phyloP scores from a whole-genome alignment of 2,888 invertebrate genomes.

The Alloplasta piceator region DNA sequence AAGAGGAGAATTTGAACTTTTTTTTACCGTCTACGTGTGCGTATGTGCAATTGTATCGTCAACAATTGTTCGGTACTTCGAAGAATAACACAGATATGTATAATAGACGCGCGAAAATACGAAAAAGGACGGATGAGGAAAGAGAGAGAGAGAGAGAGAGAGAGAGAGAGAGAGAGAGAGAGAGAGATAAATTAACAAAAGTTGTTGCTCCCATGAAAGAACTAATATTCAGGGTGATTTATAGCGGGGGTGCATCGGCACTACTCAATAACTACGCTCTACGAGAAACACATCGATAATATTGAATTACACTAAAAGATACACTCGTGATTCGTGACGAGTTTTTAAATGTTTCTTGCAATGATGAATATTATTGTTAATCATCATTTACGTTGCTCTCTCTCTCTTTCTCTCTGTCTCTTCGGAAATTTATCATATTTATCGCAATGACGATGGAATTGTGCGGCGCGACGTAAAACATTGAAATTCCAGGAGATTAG shows the following conservation, averaged over 20 bases:
- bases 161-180: slow-evolving; percentile 44
- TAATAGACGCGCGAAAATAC: slow-evolving; percentile 22
- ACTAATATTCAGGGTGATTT: slow-evolving; percentile 74
- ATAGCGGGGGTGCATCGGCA: slow-evolving; percentile 76
- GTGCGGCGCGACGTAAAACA: neutral
- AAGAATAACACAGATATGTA: slow-evolving; percentile 3
- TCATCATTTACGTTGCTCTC: slow-evolving; percentile 3
- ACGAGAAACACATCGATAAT: slow-evolving; percentile 68
- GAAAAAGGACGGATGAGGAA: slow-evolving; percentile 22
- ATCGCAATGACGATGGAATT: too few relatives aligned
- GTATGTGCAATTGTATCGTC: neutral
- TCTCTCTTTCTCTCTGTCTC: neutral
- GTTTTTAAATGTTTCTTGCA: slow-evolving; percentile 37
- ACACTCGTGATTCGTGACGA: slow-evolving; percentile 50
- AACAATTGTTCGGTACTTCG: slow-evolving; percentile 13
- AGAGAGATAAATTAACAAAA: slow-evolving; percentile 59
- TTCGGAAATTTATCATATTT: too few relatives aligned
- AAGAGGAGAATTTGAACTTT: neutral
- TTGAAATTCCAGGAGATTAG: neutral
- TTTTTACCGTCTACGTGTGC: slow-evolving; percentile 11
- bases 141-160: slow-evolving; percentile 45
- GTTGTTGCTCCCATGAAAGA: slow-evolving; percentile 86
- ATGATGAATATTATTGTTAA: slow-evolving; percentile 39
- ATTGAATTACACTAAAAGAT: slow-evolving; percentile 45
- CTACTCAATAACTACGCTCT: slow-evolving; percentile 76